Evolutionary conservation across 2,113 vertebrate species (phyloP).

Genomic region (Chelonoidis abingdonii): DNA sequence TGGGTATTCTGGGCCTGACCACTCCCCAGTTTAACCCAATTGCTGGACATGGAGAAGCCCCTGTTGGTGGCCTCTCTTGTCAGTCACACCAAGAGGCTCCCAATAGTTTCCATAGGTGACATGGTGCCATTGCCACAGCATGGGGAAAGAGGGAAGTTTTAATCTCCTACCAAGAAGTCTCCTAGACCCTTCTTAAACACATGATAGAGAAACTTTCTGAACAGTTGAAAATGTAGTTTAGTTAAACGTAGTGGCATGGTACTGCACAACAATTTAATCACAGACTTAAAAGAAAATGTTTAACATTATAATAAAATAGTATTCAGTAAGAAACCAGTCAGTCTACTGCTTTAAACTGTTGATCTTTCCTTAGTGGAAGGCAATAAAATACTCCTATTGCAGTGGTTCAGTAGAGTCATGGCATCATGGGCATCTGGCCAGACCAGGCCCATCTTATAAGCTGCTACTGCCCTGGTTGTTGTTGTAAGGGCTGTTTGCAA

Average conservation of each 20-base stretch:
- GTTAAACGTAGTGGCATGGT: background rate
- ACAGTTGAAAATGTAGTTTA: slow-evolving; percentile 22
- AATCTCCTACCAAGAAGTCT: background rate
- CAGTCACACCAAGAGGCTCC: background rate
- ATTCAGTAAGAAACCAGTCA: background rate
- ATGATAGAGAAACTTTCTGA: background rate
- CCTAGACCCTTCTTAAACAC: background rate
- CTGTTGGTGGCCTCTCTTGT: background rate
- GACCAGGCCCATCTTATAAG: slow-evolving; percentile 66
- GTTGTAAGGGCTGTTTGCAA: slow-evolving; percentile 15
- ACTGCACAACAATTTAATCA: slow-evolving; percentile 32
- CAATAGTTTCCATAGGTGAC: accelerated
- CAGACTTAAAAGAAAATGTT: background rate
- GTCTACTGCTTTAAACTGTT: background rate
- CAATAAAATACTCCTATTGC: background rate
- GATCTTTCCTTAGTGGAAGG: background rate
- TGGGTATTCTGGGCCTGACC: background rate
- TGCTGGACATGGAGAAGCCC: accelerated
- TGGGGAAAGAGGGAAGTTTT: background rate
- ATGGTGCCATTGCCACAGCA: background rate
- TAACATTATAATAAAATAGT: slow-evolving; percentile 34
- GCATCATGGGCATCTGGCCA: slow-evolving; percentile 57
- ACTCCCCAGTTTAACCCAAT: background rate
- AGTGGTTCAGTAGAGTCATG: background rate
- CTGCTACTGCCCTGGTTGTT: slow-evolving; percentile 62